phyloP scores from a whole-genome alignment of 2,797 vertebrate genomes.

The Prionace glauca region DNA sequence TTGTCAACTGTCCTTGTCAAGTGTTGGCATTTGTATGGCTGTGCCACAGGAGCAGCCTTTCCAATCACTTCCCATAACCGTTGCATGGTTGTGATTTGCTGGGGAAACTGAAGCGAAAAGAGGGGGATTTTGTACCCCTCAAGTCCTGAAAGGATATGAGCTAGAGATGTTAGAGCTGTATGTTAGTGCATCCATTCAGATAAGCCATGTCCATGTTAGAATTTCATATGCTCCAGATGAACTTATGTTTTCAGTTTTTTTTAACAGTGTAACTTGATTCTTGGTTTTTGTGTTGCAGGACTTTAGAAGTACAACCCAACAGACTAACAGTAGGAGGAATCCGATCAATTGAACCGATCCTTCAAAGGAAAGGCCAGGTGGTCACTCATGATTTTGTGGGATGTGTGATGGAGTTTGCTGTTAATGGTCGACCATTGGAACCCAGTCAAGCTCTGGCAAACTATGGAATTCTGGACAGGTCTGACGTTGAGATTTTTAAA shows the following conservation, averaged over 20 bases:
- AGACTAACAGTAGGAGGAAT: conserved; percentile 89
- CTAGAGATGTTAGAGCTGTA: neutral
- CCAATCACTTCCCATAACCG: neutral
- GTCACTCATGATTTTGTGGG: conserved; percentile 92
- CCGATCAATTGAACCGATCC: conserved; percentile 75
- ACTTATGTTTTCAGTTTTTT: neutral
- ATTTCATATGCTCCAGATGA: neutral
- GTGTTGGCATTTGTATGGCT: neutral
- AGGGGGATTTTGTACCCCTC: neutral
- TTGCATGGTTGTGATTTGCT: neutral
- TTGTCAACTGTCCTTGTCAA: neutral
- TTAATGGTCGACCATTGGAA: conserved; percentile 93
- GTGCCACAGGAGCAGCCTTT: neutral
- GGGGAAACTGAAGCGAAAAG: neutral
- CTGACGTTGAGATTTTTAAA: conserved; percentile 44
- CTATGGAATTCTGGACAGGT: conserved; percentile 91
- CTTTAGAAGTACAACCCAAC: conserved; percentile 90
- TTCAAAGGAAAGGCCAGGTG: conserved; percentile 83
- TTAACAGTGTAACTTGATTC: neutral
- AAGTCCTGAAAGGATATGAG: neutral
- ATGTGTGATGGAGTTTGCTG: conserved; percentile 96
- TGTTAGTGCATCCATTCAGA: neutral
- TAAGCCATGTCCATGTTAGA: neutral
- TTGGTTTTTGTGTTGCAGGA: conserved; percentile 58
- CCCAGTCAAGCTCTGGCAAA: conserved; percentile 86